Conservation (phyloP, 2,888 invertebrate species). For the Microctonus aethiopoides region DNA sequence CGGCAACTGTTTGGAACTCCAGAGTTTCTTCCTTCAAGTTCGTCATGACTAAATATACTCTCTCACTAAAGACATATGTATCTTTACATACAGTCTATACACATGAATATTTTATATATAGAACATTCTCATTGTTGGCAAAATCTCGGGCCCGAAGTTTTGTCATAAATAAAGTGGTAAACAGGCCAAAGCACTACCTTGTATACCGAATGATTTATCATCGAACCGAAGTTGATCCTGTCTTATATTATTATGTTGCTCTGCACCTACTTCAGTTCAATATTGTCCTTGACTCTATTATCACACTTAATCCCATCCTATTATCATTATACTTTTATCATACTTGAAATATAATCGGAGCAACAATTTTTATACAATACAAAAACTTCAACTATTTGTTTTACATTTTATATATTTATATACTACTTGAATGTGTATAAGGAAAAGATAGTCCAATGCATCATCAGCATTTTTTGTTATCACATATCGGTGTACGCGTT, state of each 20-base stretch:
- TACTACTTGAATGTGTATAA: neutral
- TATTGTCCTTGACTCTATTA: neutral
- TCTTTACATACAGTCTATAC: neutral
- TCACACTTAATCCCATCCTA: neutral
- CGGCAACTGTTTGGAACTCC: neutral
- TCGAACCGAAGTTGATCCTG: constrained; percentile 5
- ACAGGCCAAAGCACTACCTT: constrained; percentile 10
- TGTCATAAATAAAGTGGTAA: constrained; percentile 26
- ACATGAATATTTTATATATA: neutral
- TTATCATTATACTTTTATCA: no score
- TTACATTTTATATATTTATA: no score
- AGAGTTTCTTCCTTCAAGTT: neutral
- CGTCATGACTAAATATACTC: neutral
- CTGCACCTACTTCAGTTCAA: neutral
- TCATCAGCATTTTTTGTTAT: constrained; percentile 10
- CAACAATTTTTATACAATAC: no score
- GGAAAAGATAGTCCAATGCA: neutral
- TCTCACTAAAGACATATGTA: neutral
- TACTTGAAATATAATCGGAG: no score
- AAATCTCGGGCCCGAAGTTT: constrained; percentile 23
- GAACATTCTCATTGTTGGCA: neutral
- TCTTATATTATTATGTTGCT: neutral
- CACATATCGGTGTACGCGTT: neutral
- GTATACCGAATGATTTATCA: constrained; percentile 15
- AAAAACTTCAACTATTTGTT: neutral